phyloP scores from a whole-genome alignment of 1,140 invertebrate genomes.

The Drosophila setifemur region DNA sequence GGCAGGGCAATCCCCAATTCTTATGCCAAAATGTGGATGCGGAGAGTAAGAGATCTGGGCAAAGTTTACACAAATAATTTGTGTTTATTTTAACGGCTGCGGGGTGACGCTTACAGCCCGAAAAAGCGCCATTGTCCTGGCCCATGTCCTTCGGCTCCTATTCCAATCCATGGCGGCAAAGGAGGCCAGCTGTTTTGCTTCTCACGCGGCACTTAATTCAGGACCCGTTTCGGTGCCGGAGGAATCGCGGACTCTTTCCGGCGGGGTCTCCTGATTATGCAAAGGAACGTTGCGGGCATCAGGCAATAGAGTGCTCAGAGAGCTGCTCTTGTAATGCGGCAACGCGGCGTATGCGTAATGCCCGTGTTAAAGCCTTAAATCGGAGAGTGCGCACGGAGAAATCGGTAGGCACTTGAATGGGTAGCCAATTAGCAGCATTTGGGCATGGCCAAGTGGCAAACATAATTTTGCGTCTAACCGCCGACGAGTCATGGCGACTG shows the following conservation, averaged over 20 bases:
- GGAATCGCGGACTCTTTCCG: neutral
- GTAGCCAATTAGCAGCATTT: constrained; percentile 59
- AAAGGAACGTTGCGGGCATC: constrained; percentile 66
- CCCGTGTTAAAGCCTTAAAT: constrained; percentile 56
- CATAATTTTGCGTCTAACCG: constrained; percentile 65
- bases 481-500: constrained; percentile 42
- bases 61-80: constrained; percentile 81
- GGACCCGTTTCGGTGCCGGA: constrained; percentile 1
- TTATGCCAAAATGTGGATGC: neutral
- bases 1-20: constrained; percentile 44
- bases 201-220: constrained; percentile 70
- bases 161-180: no score
- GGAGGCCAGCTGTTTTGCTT: constrained; percentile 46
- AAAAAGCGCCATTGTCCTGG: constrained; percentile 5
- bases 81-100: constrained; percentile 78
- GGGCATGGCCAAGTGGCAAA: constrained; percentile 31
- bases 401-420: constrained; percentile 19
- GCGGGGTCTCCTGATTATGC: constrained; percentile 65
- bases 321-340: constrained; percentile 37
- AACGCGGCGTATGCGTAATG: constrained; percentile 60
- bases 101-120: constrained; percentile 22
- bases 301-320: constrained; percentile 42
- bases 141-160: constrained; percentile 16
- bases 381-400: constrained; percentile 5
- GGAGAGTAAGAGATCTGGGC: constrained; percentile 36